Evolutionary conservation across 2,797 vertebrate genomes (phyloP), one percentile per base, ranked within the genome.

Genomic region (Sus cebifrons): DNA sequence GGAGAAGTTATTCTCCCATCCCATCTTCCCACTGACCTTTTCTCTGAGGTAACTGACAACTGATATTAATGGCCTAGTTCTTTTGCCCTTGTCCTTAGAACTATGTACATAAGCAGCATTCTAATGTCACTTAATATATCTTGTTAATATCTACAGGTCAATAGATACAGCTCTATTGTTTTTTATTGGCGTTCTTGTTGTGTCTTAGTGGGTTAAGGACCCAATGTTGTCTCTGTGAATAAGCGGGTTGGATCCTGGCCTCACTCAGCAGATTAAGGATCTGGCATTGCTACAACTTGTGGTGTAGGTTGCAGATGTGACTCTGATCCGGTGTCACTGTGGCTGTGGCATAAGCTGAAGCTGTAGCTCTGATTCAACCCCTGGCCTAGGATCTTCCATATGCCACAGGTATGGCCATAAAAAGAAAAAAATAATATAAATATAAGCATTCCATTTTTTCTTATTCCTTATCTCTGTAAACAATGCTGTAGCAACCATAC

Each of bases 111-210:
- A 52, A 78, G 14, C 10, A 36, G 64, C 44, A 75, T 79, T 79
- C 15, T 86, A 14, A 70, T 86, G 68, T 85, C 64, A 79, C 17
- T 56, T 86, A 86, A 54, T 92, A 17, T 90, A 74, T 29, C 52
- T 86, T 90, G 9, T 74, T 90, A 6, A 90, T 75, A 67, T 15
- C 3, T 68, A 49, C 3, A 23, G 12, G 6, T 77, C 44, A 78
- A 62, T 67, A 73, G 18, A 44, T n/a, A 70, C 2, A 87, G 14
- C 29, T 29, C 21, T 77, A 27, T 74, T 60, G 44, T 40, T 70
- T 89, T 74, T 65, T 62, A 16, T 49, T 49, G 44, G 44, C 1
- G 44, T 49, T 49, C 44, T 49, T 49, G 44, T 49, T 49, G 44
- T 49, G 6, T 6, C 44, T 49, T 49, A 49, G 44, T 49, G 44